Evolutionary conservation across 2,888 invertebrate genomes (phyloP).

Genomic region (Nephrotoma guestfalica): DNA sequence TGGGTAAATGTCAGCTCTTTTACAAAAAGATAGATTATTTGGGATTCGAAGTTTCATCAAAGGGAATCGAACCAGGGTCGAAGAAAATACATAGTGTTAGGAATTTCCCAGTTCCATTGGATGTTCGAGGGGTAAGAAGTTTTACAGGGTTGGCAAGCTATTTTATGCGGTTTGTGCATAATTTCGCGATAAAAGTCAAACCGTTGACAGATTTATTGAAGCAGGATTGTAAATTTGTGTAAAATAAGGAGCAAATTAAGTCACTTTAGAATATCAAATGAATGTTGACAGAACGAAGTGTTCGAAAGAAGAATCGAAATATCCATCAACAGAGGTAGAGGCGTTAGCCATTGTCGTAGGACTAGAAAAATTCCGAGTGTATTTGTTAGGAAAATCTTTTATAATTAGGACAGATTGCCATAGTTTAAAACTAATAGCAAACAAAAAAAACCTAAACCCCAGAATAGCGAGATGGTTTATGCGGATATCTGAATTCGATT

Average conservation of each 20-base stretch:
- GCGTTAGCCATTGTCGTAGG: no score
- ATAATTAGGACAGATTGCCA: no score
- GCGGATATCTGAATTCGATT: no score
- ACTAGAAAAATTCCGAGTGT: no score
- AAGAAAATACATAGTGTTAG: slow-evolving; percentile 10
- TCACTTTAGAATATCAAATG: background rate
- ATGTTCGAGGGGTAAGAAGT: slow-evolving; percentile 6
- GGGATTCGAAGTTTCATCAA: slow-evolving; percentile 10
- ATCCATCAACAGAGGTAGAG: slow-evolving; percentile 8
- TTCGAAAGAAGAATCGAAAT: slow-evolving; percentile 2
- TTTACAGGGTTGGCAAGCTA: slow-evolving; percentile 4
- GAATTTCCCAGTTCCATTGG: slow-evolving; percentile 10
- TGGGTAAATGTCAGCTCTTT: slow-evolving; percentile 14
- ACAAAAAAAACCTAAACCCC: no score
- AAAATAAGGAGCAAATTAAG: background rate
- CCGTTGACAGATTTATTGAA: slow-evolving; percentile 4
- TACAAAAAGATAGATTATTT: slow-evolving; percentile 15
- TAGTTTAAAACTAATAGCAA: no score
- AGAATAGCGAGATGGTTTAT: no score
- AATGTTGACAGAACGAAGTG: background rate
- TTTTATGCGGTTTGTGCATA: background rate
- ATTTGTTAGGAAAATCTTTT: no score
- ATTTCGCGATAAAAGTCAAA: background rate
- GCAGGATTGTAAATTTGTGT: background rate
- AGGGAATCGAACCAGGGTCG: slow-evolving; percentile 11